Conservation (phyloP, 2,888 invertebrate genomes). For the Nemotelus nigrinus region DNA sequence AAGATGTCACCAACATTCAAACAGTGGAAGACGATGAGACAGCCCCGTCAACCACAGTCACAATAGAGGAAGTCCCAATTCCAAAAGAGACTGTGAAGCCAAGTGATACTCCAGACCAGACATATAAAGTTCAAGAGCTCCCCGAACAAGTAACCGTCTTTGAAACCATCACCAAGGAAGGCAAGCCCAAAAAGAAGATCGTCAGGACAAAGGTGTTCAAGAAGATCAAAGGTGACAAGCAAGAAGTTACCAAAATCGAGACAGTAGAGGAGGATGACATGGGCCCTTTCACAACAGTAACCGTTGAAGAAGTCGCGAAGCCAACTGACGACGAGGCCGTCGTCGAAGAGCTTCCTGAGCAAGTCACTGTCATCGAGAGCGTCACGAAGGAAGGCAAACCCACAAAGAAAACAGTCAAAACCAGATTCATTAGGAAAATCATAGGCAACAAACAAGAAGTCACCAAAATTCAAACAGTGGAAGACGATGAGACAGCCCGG, state of each 20-base stretch:
- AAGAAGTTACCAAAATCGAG: constrained; percentile 64
- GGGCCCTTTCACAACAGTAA: constrained; percentile 61
- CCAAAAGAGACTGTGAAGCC: constrained; percentile 54
- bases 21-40: constrained; percentile 59
- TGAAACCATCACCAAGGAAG: constrained; percentile 62
- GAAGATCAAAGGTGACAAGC: constrained; percentile 62
- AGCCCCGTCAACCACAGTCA: constrained; percentile 58
- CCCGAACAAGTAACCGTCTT: constrained; percentile 62
- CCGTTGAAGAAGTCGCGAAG: constrained; percentile 56
- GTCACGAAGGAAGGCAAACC: constrained; percentile 62
- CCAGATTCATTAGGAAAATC: constrained; percentile 47
- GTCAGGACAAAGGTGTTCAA: constrained; percentile 66
- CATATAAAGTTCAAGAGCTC: constrained; percentile 57
- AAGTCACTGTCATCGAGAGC: constrained; percentile 63
- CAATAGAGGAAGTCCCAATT: constrained; percentile 53
- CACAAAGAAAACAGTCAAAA: constrained; percentile 58
- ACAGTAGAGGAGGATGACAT: constrained; percentile 65
- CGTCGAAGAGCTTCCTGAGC: constrained; percentile 55
- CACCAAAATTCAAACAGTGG: constrained; percentile 61
- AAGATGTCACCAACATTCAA: constrained; percentile 57
- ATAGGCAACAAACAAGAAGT: constrained; percentile 58
- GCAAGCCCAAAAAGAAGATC: constrained; percentile 61
- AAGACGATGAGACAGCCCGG: constrained; percentile 59
- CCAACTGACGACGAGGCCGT: constrained; percentile 54
- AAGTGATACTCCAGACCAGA: constrained; percentile 2